phyloP scores from a whole-genome alignment of 2,888 invertebrate species.

The Lydus trimaculatus region DNA sequence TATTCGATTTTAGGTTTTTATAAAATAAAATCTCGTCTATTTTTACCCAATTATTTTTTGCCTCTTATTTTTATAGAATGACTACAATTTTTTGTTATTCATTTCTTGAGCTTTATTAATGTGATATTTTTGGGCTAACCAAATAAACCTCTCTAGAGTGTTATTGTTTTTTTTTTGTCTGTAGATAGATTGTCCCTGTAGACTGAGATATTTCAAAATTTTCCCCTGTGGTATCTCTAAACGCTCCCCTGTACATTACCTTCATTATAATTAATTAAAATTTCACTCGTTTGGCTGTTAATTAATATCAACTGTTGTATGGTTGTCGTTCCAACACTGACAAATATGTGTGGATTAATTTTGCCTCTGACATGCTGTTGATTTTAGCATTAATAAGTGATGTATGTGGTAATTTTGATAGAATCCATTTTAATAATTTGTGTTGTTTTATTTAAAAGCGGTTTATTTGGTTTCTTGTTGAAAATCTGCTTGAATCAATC shows the following conservation, averaged over 20 bases:
- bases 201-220: slow-evolving; percentile 13
- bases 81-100: neutral
- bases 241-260: neutral
- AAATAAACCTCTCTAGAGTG: slow-evolving; percentile 14
- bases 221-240: neutral
- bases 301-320: neutral
- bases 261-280: neutral
- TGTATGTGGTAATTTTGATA: neutral
- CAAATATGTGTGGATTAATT: too few relatives aligned
- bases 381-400: too few relatives aligned
- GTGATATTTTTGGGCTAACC: neutral
- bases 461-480: neutral
- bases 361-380: too few relatives aligned
- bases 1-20: neutral
- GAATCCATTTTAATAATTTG: neutral
- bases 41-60: neutral
- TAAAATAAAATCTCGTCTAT: neutral
- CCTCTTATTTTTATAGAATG: neutral
- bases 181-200: slow-evolving; percentile 4
- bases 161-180: slow-evolving; percentile 16
- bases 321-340: too few relatives aligned
- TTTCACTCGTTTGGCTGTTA: neutral
- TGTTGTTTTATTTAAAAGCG: too few relatives aligned
- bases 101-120: neutral
- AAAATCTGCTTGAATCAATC: neutral